Conservation (phyloP, 2,113 vertebrate species). For the Nymphicus hollandicus region DNA sequence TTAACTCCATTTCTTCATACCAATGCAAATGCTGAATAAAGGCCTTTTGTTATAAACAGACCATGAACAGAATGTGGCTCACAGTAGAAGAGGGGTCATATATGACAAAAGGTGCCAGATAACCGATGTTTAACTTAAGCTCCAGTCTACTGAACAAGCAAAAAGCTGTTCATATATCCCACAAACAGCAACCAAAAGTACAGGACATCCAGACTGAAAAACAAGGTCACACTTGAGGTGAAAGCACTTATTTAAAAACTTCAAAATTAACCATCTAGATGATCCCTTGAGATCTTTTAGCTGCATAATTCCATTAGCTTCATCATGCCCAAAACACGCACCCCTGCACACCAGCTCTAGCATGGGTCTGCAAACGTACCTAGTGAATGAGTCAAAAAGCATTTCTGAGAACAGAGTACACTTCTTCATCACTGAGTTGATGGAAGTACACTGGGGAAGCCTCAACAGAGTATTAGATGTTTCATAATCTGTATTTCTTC, state of each 20-base stretch:
- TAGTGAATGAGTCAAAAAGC: background rate
- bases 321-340: background rate
- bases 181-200: background rate
- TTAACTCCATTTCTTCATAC: background rate
- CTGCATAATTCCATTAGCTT: background rate
- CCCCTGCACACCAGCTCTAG: background rate
- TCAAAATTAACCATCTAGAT: background rate
- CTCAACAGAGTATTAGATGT: background rate
- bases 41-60: background rate
- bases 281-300: background rate
- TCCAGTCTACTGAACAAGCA: background rate
- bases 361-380: background rate
- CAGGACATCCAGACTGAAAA: background rate
- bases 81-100: background rate
- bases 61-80: background rate
- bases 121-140: background rate
- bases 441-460: background rate
- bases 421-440: background rate
- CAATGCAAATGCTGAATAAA: background rate
- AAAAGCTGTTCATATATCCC: background rate
- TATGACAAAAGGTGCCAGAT: background rate
- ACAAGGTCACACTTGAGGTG: background rate
- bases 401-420: background rate
- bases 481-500: constrained; percentile 5
- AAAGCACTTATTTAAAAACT: background rate